Base-by-base conservation (phyloP, 2,113 vertebrate species). In the Callipepla californica region DNA sequence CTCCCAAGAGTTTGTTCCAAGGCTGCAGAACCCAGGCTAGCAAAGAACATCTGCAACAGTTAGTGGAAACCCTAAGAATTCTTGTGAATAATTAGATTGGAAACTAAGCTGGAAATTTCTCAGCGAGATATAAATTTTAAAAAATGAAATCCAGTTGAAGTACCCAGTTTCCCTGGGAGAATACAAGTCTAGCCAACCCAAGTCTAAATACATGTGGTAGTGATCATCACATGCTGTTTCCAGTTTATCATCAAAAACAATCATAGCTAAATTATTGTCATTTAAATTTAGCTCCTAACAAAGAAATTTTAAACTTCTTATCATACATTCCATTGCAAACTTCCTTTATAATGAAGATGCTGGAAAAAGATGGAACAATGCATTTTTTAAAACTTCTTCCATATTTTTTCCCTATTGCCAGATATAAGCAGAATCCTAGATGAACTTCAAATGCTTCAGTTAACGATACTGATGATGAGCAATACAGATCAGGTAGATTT, bases 71-170 rank as follows among this genome's bases (percentile, higher is more conserved):
- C 90, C 78, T 92, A 92, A 93, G 92, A 95, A 87, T 87, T 95
- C 85, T 90, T 92, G 84, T 93, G 89, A 95, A 96, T 95, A 98
- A 96, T 93, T 91, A 82, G 48, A 78, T 79, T 97, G 92, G 96
- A 97, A 92, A 95, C 70, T 53, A 95, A 95, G 80, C 87, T 97
- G 96, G 94, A 97, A 97, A 97, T 95, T 95, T 95, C 91, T 95
- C 94, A 94, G 75, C 80, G 84, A 90, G 88, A 96, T 95, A 95
- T 94, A 91, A 96, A 93, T 95, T 97, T 75, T 13, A 30, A 96
- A 97, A 98, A 96, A 97, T 95, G 89, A 97, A 97, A 96, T 94
- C 75, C 95, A 97, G 94, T 95, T 86, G 93, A 93, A 84, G 81
- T 95, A 96, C 90, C 85, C 91, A 86, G 76, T 74, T 97, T 96